Evolutionary conservation across 2,797 vertebrate species (phyloP), one percentile per base, ranked within the genome.

Genomic region (Micromesistius poutassou): DNA sequence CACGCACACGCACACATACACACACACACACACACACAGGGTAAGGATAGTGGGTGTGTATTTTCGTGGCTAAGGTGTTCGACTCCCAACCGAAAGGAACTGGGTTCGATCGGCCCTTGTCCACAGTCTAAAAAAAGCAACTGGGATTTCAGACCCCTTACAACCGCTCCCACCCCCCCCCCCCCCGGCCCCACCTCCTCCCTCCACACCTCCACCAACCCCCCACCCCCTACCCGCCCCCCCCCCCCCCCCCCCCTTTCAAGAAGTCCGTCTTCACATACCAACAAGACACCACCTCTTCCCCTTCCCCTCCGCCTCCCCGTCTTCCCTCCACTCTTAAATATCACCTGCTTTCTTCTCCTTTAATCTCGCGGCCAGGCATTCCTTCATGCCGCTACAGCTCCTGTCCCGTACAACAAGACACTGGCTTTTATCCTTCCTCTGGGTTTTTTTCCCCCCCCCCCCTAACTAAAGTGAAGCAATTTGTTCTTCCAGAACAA

Each of bases 331-430:
- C 82, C 36, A 72, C 88, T 84, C 89, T 87, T 89, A 92, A 90
- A 91, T 87, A 91, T 93, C 90, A 91, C 91, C 91, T 90, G 88
- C 87, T 89, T 80, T 89, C 86, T 83, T 83, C 87, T 91, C 92
- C 91, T 92, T 89, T 91, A 91, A 91, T 91, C 88, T 90, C 87
- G 77, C 85, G 83, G 83, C 72, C 75, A 80, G 80, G 78, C 89
- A 93, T 93, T 93, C 92, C 91, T 93, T 93, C 87, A 87, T 92
- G 92, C 92, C 83, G 90, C 91, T 89, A 90, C 88, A 87, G 89
- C 87, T 68, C 62, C 62, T 30, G 62, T 68, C 62, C 62, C 25
- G 25, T 28, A 28, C 62, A 28, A 68, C n/a, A 68, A 68, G 62
- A 28, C 62, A 68, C 55, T 62, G 22, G 55, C 55, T 62, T 62